Evolutionary conservation across 2,113 vertebrate species (phyloP), one percentile per base, ranked within the genome.

Genomic region (Neofelis nebulosa): DNA sequence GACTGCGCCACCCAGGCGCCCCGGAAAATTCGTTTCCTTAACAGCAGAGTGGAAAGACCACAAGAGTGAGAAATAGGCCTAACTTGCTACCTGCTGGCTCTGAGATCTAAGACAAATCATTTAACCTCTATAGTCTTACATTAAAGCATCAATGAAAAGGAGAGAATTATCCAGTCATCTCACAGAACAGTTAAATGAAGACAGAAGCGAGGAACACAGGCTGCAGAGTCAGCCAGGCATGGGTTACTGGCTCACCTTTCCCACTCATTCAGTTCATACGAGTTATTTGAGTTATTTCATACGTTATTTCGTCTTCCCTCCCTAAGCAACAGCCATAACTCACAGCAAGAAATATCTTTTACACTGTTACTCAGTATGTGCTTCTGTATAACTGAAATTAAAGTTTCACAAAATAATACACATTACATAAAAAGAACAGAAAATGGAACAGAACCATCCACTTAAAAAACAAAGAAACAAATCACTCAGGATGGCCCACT

Each of bases 1-100:
- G n/a, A n/a, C n/a, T n/a, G n/a, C n/a, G n/a, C n/a, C n/a, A n/a
- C n/a, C n/a, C n/a, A n/a, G n/a, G n/a, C n/a, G n/a, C n/a, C n/a
- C n/a, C n/a, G 6, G n/a, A 94, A 96, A 91, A 88, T n/a, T 82
- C 18, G 65, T n/a, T 48, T 84, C 66, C n/a, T 45, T 95, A 63
- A 55, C 7, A 89, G 31, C 45, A 92, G 25, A 19, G 27, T 89
- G 27, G 13, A 61, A 89, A 76, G 52, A 80, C 33, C 16, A 61
- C 7, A 27, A 38, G 89, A 85, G n/a, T 50, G 6, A 94, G 41
- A 94, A 92, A 80, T 21, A 84, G 25, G 36, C 7, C 33, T 92
- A 91, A 94, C 29, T 84, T 66, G 8, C 36, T 73, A 73, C 18
- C 31, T 63, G 13, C 36, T 9, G 89, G n/a, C 36, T 27, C 63